Evolutionary conservation across 2,113 vertebrate species (phyloP).

Genomic region (Stictonetta naevosa): DNA sequence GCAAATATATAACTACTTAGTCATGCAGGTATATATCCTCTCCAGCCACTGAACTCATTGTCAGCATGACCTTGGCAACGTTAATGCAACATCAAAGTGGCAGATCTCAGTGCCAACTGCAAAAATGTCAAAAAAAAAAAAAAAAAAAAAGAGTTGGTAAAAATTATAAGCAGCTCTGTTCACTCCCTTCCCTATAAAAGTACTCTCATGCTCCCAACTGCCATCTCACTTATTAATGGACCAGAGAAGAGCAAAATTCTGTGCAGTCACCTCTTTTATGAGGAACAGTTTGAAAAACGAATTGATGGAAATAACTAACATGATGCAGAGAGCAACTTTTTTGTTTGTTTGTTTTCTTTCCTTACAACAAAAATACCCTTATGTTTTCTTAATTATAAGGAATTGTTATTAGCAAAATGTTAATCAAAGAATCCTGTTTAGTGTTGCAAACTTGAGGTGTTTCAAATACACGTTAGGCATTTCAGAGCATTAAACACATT

Average conservation of each 20-base stretch:
- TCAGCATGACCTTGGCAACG: constrained; percentile 3
- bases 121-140: neutral
- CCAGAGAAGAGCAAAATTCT: neutral
- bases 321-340: neutral
- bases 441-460: neutral
- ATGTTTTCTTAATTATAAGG: neutral
- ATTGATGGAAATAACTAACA: neutral
- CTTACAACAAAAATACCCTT: neutral
- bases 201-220: neutral
- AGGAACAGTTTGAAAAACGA: neutral
- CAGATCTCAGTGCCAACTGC: neutral
- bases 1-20: neutral
- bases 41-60: neutral
- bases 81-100: neutral
- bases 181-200: neutral
- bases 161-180: neutral
- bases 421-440: neutral
- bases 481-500: neutral
- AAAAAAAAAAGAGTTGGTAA: neutral
- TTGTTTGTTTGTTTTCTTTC: neutral
- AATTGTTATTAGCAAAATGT: neutral
- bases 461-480: neutral
- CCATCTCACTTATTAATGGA: neutral
- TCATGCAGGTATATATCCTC: neutral
- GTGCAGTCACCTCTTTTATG: neutral